These are phyloP conservation scores for Monochamus saltuarius DNA, from an alignment of 1,140 invertebrate species.

Conservation along the genomic window DNA sequence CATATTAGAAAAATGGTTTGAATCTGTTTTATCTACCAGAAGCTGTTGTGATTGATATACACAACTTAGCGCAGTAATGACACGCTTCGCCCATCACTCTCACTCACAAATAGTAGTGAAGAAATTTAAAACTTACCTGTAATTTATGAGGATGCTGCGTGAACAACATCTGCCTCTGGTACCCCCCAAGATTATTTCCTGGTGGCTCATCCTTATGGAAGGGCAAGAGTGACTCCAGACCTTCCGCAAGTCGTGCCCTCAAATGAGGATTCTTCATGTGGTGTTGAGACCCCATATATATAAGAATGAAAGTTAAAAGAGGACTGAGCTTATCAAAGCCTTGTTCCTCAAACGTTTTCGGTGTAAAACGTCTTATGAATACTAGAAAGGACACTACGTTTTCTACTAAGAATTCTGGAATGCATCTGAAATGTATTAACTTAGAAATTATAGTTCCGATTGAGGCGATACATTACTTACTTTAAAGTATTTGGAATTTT, in stretches of 20 bases:
- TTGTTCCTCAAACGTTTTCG: constrained; percentile 62
- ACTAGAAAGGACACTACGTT: constrained; percentile 81
- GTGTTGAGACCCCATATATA: constrained; percentile 75
- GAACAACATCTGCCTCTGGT: constrained; percentile 76
- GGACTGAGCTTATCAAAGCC: constrained; percentile 64
- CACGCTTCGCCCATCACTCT: too few relatives aligned
- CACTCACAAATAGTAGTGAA: too few relatives aligned
- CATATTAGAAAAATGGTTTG: too few relatives aligned
- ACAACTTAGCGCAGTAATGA: too few relatives aligned
- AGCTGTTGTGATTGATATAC: too few relatives aligned
- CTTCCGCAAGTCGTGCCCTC: constrained; percentile 82
- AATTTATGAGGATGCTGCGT: constrained; percentile 66
- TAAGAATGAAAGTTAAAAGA: constrained; percentile 71
- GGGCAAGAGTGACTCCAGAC: constrained; percentile 79
- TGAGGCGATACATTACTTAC: constrained; percentile 48
- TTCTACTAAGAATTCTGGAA: constrained; percentile 90
- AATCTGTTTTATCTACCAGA: too few relatives aligned
- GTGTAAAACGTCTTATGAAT: constrained; percentile 67
- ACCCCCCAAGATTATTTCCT: constrained; percentile 61
- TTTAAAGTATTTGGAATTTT: constrained; percentile 63
- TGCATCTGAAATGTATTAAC: constrained; percentile 59
- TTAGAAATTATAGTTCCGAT: constrained; percentile 1
- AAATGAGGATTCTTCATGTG: constrained; percentile 91
- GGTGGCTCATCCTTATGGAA: constrained; percentile 61
- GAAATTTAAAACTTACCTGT: too few relatives aligned